A percentile compares a stretch with the other conserved stretches of the same genome.
These are phyloP conservation scores for Paracyclopina nana DNA, from an alignment of 1,140 invertebrate species.

Conservation along the genomic window DNA sequence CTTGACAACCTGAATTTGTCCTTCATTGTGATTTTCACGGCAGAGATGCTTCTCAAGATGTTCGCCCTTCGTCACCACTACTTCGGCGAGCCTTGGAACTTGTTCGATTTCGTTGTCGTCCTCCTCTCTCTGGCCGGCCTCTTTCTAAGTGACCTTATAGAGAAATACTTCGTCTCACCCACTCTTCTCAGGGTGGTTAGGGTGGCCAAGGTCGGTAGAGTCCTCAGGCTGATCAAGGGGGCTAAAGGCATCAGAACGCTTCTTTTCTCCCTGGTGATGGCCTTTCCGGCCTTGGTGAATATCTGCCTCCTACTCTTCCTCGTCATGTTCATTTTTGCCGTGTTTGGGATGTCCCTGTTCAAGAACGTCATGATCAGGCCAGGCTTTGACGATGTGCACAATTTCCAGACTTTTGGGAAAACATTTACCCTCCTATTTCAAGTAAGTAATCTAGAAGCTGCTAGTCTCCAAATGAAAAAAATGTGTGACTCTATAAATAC, in stretches of 20 bases:
- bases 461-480: no score
- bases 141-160: constrained; percentile 83
- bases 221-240: constrained; percentile 85
- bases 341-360: constrained; percentile 98
- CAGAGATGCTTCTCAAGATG: constrained; percentile 91
- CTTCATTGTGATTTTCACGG: constrained; percentile 95
- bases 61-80: constrained; percentile 91
- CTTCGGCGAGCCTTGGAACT: constrained; percentile 97
- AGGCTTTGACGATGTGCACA: constrained; percentile 78
- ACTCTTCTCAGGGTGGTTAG: constrained; percentile 88
- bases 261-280: constrained; percentile 92
- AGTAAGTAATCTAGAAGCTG: no score
- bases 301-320: constrained; percentile 92
- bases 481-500: no score
- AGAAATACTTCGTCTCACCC: constrained; percentile 92
- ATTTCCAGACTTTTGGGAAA: constrained; percentile 94
- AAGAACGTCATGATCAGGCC: constrained; percentile 61
- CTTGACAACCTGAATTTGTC: constrained; percentile 81
- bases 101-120: constrained; percentile 82
- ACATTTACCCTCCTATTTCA: constrained; percentile 93
- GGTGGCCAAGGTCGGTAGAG: constrained; percentile 90
- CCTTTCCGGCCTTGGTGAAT: constrained; percentile 91
- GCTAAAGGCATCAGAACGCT: constrained; percentile 92
- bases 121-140: constrained; percentile 44
- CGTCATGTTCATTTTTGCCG: constrained; percentile 98